Percentiles rank a stretch among this genome's conserved stretches.
phyloP scores from a whole-genome alignment of 2,888 invertebrate species.

The Diploptera punctata region DNA sequence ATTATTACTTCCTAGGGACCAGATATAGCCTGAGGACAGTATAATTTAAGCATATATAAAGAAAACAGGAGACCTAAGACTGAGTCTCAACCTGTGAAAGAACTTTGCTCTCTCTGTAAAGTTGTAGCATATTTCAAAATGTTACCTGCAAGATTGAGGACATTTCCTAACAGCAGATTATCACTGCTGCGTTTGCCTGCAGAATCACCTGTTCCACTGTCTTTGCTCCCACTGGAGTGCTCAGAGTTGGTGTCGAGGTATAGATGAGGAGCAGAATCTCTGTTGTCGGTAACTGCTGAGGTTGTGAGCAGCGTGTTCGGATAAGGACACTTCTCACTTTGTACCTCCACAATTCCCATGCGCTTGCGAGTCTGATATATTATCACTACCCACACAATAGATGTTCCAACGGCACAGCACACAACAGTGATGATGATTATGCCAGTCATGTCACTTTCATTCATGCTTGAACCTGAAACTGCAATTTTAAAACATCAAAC shows the following conservation, averaged over 20 bases:
- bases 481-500: too few species aligned
- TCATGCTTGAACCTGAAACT: conserved; percentile 62
- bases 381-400: conserved; percentile 89
- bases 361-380: conserved; percentile 84
- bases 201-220: conserved; percentile 82
- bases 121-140: too few species aligned
- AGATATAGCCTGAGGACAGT: too few species aligned
- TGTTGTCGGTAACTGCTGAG: conserved; percentile 55
- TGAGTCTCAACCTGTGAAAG: too few species aligned
- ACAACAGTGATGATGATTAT: conserved; percentile 90
- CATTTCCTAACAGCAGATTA: conserved; percentile 52
- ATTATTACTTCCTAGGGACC: too few species aligned
- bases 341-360: conserved; percentile 55
- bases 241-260: conserved; percentile 74
- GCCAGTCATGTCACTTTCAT: conserved; percentile 81
- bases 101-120: too few species aligned
- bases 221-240: conserved; percentile 74
- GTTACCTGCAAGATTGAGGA: conserved; percentile 16
- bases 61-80: too few species aligned
- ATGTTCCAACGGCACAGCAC: conserved; percentile 90
- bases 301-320: conserved; percentile 31
- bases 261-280: conserved; percentile 44
- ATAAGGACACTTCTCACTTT: conserved; percentile 30
- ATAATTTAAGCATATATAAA: too few species aligned
- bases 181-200: conserved; percentile 72